A percentile compares a stretch with the other conserved stretches of the same genome.
Evolutionary conservation across 2,113 vertebrate genomes (phyloP).

Genomic region (Apodemus speciosus): DNA sequence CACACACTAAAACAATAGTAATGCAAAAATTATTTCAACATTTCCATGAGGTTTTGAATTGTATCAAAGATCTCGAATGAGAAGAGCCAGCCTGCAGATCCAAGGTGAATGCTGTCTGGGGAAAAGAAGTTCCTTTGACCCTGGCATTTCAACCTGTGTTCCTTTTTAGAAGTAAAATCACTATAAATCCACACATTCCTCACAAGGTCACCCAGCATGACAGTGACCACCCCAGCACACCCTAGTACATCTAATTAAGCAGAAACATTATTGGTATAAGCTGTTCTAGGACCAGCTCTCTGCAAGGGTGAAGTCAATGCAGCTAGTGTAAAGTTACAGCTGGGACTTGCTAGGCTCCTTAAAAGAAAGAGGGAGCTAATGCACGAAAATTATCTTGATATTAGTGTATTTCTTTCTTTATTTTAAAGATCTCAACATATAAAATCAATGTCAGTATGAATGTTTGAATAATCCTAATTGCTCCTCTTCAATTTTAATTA

Average conservation of each 20-base stretch:
- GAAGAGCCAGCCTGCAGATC: neutral
- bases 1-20: neutral
- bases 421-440: neutral
- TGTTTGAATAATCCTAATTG: constrained; percentile 40
- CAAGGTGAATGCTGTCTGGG: neutral
- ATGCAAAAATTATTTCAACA: neutral
- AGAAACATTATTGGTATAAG: neutral
- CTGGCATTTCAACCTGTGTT: neutral
- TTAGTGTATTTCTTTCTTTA: neutral
- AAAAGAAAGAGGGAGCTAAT: neutral
- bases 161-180: neutral
- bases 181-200: neutral
- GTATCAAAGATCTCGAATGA: neutral
- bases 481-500: constrained; percentile 3
- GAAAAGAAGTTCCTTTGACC: neutral
- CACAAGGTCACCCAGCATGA: neutral
- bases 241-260: neutral
- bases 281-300: neutral
- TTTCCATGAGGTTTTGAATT: constrained; percentile 11
- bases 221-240: neutral
- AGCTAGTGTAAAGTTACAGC: neutral
- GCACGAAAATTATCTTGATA: constrained; percentile 9
- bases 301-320: neutral
- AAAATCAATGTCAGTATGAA: constrained; percentile 14
- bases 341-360: neutral